Conservation (phyloP, 2,888 invertebrate genomes). For the Gymnosoma rotundatum region DNA sequence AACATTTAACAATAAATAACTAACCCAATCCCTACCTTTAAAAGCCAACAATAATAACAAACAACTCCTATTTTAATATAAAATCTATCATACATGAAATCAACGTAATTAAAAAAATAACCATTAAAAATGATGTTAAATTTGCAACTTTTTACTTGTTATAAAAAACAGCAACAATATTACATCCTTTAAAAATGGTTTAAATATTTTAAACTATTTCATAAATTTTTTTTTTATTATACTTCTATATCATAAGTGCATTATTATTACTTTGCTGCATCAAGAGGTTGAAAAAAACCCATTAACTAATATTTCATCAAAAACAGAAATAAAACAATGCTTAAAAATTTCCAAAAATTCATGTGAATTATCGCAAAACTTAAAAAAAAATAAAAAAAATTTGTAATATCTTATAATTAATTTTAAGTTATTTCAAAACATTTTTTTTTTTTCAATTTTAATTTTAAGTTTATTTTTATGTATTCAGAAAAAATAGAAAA, state of each 20-base stretch:
- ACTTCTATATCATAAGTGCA: conserved; percentile 6
- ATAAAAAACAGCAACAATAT: not conserved
- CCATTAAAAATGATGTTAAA: not conserved
- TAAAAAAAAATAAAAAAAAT: conserved; percentile 3
- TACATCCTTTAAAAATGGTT: conserved; percentile 26
- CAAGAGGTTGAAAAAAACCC: conserved; percentile 4
- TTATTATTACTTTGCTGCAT: conserved; percentile 31
- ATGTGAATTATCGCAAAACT: not conserved
- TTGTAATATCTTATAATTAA: conserved; percentile 5
- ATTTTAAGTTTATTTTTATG: conserved; percentile 56
- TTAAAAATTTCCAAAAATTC: conserved; percentile 15
- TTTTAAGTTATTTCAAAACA: conserved; percentile 42
- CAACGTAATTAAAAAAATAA: not conserved
- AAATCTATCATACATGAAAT: not conserved
- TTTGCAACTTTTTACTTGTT: conserved; percentile 18
- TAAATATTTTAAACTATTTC: conserved; percentile 46
- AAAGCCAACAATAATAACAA: conserved; percentile 41
- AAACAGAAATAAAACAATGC: conserved; percentile 10
- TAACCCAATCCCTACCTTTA: conserved; percentile 54
- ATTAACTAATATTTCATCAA: conserved; percentile 25
- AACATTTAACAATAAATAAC: conserved; percentile 57
- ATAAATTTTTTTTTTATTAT: conserved; percentile 13
- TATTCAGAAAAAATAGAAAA: conserved; percentile 32
- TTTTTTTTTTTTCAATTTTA: conserved; percentile 23
- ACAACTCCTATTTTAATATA: not conserved